phyloP scores from a whole-genome alignment of 2,797 vertebrate species.

The Anguilla pacifica region DNA sequence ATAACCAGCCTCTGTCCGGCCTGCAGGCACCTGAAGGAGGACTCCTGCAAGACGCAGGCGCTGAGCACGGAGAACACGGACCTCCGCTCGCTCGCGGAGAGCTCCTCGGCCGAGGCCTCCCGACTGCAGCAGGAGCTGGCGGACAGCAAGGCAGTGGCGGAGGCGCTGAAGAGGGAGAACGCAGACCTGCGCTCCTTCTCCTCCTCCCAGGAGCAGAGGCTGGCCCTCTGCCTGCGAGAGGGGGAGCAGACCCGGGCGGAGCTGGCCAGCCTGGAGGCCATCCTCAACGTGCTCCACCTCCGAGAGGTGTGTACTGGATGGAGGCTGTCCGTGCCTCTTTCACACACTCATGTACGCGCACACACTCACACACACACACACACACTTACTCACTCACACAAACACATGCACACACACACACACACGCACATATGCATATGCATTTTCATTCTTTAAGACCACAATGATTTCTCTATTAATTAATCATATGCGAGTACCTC shows the following conservation, averaged over 20 bases:
- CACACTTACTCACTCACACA: neutral
- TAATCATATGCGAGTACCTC: neutral
- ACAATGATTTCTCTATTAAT: neutral
- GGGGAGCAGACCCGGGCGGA: slow-evolving; percentile 74
- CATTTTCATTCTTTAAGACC: neutral
- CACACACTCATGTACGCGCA: too few species aligned
- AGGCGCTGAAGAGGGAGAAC: slow-evolving; percentile 71
- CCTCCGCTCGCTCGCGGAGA: slow-evolving; percentile 69
- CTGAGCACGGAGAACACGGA: slow-evolving; percentile 66
- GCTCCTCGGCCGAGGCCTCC: slow-evolving; percentile 60
- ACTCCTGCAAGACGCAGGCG: slow-evolving; percentile 65
- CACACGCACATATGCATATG: neutral
- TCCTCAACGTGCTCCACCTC: slow-evolving; percentile 72
- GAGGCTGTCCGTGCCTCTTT: neutral
- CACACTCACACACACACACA: neutral
- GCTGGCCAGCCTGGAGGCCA: slow-evolving; percentile 72
- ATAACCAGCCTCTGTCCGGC: neutral
- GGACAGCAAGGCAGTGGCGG: slow-evolving; percentile 63
- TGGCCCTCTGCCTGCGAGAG: slow-evolving; percentile 71
- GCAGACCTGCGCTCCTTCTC: slow-evolving; percentile 68
- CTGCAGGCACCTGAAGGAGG: slow-evolving; percentile 74
- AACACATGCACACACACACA: neutral
- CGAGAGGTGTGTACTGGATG: slow-evolving; percentile 54
- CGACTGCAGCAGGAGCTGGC: slow-evolving; percentile 74
- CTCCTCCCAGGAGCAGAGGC: slow-evolving; percentile 64